Evolutionary conservation across 2,888 invertebrate genomes (phyloP).

Genomic region (Aphodius granarius): DNA sequence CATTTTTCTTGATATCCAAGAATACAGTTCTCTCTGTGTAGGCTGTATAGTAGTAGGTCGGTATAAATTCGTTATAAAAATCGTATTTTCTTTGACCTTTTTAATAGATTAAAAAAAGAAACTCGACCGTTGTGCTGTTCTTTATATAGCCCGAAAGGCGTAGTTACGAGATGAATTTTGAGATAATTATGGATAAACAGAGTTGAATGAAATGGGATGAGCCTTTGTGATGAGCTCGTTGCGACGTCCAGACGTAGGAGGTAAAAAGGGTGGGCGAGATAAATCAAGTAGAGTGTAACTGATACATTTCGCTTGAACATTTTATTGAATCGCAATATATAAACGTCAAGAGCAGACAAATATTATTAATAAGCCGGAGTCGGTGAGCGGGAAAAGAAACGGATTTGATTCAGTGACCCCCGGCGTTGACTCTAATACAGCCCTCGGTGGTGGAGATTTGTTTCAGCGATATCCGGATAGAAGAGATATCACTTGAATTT

Average conservation of each 20-base stretch:
- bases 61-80: no score
- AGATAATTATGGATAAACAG: background rate
- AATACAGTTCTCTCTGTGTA: no score
- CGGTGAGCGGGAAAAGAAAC: background rate
- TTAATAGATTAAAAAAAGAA: no score
- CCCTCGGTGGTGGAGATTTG: background rate
- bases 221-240: background rate
- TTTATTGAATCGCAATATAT: background rate
- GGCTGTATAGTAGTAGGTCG: no score
- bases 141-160: slow-evolving; percentile 1
- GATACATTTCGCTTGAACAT: background rate
- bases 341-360: background rate
- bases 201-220: background rate
- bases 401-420: background rate
- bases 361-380: background rate
- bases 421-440: background rate
- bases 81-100: no score
- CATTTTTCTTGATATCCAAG: no score
- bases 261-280: background rate
- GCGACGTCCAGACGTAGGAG: background rate
- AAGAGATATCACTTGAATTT: background rate
- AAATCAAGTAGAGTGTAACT: background rate
- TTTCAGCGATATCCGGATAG: background rate
- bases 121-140: no score
- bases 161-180: no score